Evolutionary conservation across 2,797 vertebrate genomes (phyloP), one percentile per base, ranked within the genome.

Genomic region (Lacerta viridis): DNA sequence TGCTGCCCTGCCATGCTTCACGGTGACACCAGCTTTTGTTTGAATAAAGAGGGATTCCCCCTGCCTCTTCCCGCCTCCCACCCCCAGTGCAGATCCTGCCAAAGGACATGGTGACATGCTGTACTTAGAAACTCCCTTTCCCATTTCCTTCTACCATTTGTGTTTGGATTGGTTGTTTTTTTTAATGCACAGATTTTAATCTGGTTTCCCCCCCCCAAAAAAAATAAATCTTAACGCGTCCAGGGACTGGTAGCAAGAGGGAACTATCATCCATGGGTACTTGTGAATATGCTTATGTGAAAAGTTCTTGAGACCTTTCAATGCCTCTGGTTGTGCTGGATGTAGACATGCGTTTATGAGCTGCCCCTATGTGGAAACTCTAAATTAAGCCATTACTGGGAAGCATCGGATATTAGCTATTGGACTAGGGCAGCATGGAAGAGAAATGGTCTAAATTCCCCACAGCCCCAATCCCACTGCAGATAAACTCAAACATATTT

Each of bases 31-130:
- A 25, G 43, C 87, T 71, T 43, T 4, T 86, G 66, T 88, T 81
- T 59, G 33, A 76, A 85, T 75, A 43, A 80, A 75, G 82, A 85
- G 77, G 83, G 71, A 90, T 88, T 88, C 78, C 68, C 83, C 71
- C 76, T 55, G 78, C 61, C 33, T n/a, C 72, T 82, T 69, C 61
- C 79, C 25, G 20, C 69, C 29, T 50, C 85, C 80, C 55, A 29
- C 10, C 59, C 64, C 61, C 71, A 68, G n/a, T 2, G 0, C 50
- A 82, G 46, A 55, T 87, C 46, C 18, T 61, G 29, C 29, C n/a
- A 41, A 87, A 76, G 69, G 7, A 4, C 39, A 59, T 9, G 27
- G 71, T 66, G 59, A 64, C 6, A 27, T 50, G 46, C 43, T 88
- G 79, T 79, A 85, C 66, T 84, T 87, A 76, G 27, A 46, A 81